These are phyloP conservation scores for Phymatocera aterrima DNA, from an alignment of 2,888 invertebrate genomes.

Conservation along the genomic window DNA sequence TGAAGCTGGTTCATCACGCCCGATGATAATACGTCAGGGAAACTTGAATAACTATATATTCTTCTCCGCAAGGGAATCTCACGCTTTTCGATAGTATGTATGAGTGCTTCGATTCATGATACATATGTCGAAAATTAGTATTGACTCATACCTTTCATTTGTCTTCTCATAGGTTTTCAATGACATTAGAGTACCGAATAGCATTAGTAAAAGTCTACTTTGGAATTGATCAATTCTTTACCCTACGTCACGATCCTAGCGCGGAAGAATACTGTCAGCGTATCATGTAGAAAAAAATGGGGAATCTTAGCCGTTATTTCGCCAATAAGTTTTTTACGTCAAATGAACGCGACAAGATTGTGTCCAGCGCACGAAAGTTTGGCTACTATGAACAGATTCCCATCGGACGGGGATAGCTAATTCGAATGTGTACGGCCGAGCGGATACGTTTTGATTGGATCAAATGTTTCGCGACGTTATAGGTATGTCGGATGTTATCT, in stretches of 20 bases:
- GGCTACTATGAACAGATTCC: conserved; percentile 12
- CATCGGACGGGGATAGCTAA: conserved; percentile 27
- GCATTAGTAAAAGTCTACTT: no score
- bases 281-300: background rate
- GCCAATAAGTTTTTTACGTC: background rate
- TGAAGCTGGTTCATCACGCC: conserved; percentile 9
- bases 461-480: conserved; percentile 31
- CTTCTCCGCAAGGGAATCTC: background rate
- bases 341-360: conserved; percentile 3
- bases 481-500: background rate
- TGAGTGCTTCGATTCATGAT: background rate
- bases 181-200: no score
- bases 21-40: background rate
- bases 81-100: background rate
- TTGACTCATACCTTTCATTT: background rate
- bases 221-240: background rate
- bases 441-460: conserved; percentile 42
- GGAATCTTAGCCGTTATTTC: background rate
- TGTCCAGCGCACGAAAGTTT: conserved; percentile 14
- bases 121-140: background rate
- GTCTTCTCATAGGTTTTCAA: background rate
- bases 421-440: conserved; percentile 38
- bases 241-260: background rate
- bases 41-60: background rate
- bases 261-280: background rate